These are phyloP conservation scores for Chrosomus eos DNA, from an alignment of 2,797 vertebrate genomes.

Conservation along the genomic window DNA sequence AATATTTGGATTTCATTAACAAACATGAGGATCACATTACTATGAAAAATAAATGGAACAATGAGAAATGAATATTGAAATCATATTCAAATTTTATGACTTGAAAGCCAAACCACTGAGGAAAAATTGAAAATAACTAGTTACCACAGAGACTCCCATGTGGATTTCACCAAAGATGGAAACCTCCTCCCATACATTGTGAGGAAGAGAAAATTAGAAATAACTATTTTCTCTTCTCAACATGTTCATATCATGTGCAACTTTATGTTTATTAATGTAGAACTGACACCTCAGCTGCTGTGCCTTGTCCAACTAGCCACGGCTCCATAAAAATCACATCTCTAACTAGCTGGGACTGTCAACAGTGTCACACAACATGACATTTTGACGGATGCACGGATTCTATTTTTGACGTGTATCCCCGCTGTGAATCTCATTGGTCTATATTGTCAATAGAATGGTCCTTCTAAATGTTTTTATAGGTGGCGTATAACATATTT, in stretches of 20 bases:
- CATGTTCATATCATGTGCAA: constrained; percentile 14
- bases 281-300: constrained; percentile 11
- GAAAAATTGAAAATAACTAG: constrained; percentile 46
- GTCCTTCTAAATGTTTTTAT: not conserved
- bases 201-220: constrained; percentile 3
- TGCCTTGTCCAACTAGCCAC: not conserved
- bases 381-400: not conserved
- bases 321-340: constrained; percentile 19
- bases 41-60: constrained; percentile 57
- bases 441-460: not conserved
- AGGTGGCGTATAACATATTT: not conserved
- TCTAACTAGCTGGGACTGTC: constrained; percentile 2
- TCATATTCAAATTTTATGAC: constrained; percentile 55
- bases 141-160: constrained; percentile 41
- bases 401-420: not conserved
- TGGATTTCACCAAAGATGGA: constrained; percentile 23
- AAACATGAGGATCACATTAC: constrained; percentile 54
- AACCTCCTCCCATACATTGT: constrained; percentile 10
- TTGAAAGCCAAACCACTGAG: constrained; percentile 45
- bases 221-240: constrained; percentile 20
- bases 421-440: not conserved
- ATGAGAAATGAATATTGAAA: constrained; percentile 55
- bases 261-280: not conserved
- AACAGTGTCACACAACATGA: not conserved
- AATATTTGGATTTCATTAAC: constrained; percentile 61